Evolutionary conservation across 1,140 invertebrate species (phyloP).

Genomic region (Aphaenogaster floridana): DNA sequence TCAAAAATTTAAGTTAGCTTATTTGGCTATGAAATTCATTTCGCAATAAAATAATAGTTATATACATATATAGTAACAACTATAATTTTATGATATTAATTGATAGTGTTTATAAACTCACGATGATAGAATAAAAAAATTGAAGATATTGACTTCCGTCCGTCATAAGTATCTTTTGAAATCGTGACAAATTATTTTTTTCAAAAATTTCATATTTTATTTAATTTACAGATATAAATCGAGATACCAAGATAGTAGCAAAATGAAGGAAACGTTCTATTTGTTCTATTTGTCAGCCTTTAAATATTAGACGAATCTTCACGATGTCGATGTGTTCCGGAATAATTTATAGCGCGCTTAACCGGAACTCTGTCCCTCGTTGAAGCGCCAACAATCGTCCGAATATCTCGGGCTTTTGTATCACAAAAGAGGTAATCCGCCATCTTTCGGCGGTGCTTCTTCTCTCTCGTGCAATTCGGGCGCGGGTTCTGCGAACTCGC

Average conservation of each 20-base stretch:
- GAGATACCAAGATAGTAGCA: background rate
- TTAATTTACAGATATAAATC: constrained; percentile 12
- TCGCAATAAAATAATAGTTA: background rate
- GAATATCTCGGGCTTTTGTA: background rate
- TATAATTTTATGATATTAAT: background rate
- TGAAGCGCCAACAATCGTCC: constrained; percentile 12
- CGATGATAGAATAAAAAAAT: background rate
- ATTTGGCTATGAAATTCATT: background rate
- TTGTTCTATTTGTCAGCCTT: background rate
- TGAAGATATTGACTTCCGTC: background rate
- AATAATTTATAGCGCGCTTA: background rate
- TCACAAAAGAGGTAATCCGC: constrained; percentile 45
- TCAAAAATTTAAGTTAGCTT: background rate
- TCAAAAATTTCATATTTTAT: background rate
- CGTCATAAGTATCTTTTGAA: too few species aligned
- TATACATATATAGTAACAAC: background rate
- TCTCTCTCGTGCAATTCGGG: constrained; percentile 60
- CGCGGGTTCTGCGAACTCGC: constrained; percentile 82
- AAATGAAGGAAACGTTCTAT: background rate
- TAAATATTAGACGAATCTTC: background rate
- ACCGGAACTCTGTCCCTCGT: background rate
- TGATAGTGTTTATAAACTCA: background rate
- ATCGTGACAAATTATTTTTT: background rate
- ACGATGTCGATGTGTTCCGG: background rate
- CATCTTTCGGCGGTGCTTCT: constrained; percentile 39